Conservation (phyloP, 2,888 invertebrate species). For the Chrysina gloriosa region DNA sequence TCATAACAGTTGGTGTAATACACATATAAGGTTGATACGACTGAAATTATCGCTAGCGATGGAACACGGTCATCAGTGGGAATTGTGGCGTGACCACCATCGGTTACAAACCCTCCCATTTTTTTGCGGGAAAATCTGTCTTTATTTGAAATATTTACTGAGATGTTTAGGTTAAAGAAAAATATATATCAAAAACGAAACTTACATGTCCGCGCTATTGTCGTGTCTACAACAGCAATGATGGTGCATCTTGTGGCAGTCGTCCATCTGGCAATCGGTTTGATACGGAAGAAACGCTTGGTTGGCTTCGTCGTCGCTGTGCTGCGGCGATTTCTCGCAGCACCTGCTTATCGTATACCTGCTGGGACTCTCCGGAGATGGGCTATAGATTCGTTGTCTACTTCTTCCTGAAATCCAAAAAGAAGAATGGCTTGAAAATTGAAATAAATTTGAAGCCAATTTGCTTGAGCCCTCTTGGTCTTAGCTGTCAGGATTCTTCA, state of each 20-base stretch:
- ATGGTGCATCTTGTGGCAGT: slow-evolving; percentile 55
- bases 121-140: too few relatives aligned
- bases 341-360: slow-evolving; percentile 59
- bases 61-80: too few relatives aligned
- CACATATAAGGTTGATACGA: too few relatives aligned
- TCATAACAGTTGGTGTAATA: too few relatives aligned
- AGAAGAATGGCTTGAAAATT: not conserved
- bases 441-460: not conserved
- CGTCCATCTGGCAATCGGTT: slow-evolving; percentile 58
- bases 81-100: too few relatives aligned
- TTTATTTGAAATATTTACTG: not conserved
- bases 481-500: too few relatives aligned
- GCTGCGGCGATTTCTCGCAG: slow-evolving; percentile 61
- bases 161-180: not conserved
- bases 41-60: too few relatives aligned
- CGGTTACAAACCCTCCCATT: too few relatives aligned
- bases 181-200: slow-evolving; percentile 23
- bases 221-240: slow-evolving; percentile 68
- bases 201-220: slow-evolving; percentile 67
- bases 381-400: slow-evolving; percentile 48
- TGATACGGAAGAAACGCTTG: slow-evolving; percentile 59
- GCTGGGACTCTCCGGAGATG: slow-evolving; percentile 55
- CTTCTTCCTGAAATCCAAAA: slow-evolving; percentile 46
- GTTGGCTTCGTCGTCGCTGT: slow-evolving; percentile 55
- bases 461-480: not conserved